Evolutionary conservation across 1,140 invertebrate genomes (phyloP).

Genomic region (Ditylenchus dipsaci): DNA sequence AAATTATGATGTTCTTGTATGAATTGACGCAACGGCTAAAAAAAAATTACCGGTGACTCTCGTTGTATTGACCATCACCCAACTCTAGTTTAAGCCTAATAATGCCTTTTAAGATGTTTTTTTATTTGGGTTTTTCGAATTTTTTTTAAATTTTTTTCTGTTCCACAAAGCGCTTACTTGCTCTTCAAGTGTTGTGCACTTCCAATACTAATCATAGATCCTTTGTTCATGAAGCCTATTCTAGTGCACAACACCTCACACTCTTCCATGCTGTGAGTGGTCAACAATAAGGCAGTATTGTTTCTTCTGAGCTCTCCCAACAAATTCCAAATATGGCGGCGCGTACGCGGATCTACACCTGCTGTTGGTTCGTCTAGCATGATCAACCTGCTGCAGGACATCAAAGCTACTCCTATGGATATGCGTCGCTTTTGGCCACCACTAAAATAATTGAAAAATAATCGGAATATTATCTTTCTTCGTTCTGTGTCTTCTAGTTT

Average conservation of each 20-base stretch:
- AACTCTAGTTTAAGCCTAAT: no score
- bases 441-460: slow-evolving; percentile 16
- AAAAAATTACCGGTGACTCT: no score
- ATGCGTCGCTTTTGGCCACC: slow-evolving; percentile 62
- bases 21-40: no score
- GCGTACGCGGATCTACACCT: slow-evolving; percentile 63
- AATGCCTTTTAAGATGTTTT: no score
- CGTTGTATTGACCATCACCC: no score
- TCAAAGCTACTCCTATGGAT: slow-evolving; percentile 45
- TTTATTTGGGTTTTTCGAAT: no score
- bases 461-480: no score
- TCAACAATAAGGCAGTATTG: slow-evolving; percentile 45
- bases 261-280: slow-evolving; percentile 58
- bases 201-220: slow-evolving; percentile 70
- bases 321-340: slow-evolving; percentile 63
- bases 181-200: slow-evolving; percentile 69
- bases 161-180: no score
- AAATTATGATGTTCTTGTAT: no score
- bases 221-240: slow-evolving; percentile 80
- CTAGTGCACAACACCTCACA: slow-evolving; percentile 63
- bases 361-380: slow-evolving; percentile 47
- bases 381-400: slow-evolving; percentile 26
- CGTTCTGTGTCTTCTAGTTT: no score
- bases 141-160: no score
- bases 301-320: slow-evolving; percentile 43